Conservation (phyloP, 2,113 vertebrate species). For the Melanotaenia duboulayi region DNA sequence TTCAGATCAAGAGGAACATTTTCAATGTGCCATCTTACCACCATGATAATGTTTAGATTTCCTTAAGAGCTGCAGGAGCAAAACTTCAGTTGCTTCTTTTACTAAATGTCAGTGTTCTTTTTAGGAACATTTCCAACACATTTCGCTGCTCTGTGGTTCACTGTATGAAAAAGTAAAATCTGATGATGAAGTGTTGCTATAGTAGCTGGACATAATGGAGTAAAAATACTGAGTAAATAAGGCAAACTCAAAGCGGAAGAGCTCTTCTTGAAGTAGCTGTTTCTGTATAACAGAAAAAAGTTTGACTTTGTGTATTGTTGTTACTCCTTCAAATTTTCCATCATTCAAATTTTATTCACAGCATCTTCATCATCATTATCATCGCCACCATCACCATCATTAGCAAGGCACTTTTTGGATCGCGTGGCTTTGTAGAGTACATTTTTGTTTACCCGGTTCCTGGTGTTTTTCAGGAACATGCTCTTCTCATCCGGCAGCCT, state of each 20-base stretch:
- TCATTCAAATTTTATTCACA: slow-evolving; percentile 54
- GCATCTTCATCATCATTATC: slow-evolving; percentile 68
- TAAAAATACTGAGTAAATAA: slow-evolving; percentile 21
- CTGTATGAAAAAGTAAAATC: slow-evolving; percentile 1
- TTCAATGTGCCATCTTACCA: slow-evolving; percentile 31
- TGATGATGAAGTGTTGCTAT: slow-evolving; percentile 10
- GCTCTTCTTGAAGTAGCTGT: slow-evolving; percentile 7
- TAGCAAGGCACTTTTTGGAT: slow-evolving; percentile 58
- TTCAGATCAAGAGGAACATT: slow-evolving; percentile 64
- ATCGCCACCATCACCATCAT: slow-evolving; percentile 60
- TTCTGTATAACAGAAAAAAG: slow-evolving; percentile 32
- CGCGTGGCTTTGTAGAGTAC: slow-evolving; percentile 56
- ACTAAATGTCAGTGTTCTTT: slow-evolving; percentile 74
- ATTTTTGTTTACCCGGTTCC: slow-evolving; percentile 72
- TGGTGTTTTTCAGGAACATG: slow-evolving; percentile 71
- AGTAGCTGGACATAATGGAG: neutral
- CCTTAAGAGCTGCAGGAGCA: slow-evolving; percentile 53
- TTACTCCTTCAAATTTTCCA: slow-evolving; percentile 49
- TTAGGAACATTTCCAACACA: slow-evolving; percentile 52
- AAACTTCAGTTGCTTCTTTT: slow-evolving; percentile 62
- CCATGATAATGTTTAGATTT: slow-evolving; percentile 61
- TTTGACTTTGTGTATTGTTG: slow-evolving; percentile 39
- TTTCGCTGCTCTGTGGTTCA: slow-evolving; percentile 21
- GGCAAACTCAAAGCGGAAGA: slow-evolving; percentile 8
- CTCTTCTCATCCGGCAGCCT: slow-evolving; percentile 68